Evolutionary conservation across 2,797 vertebrate species (phyloP).

Genomic region (Oryzias dopingdopingensis): DNA sequence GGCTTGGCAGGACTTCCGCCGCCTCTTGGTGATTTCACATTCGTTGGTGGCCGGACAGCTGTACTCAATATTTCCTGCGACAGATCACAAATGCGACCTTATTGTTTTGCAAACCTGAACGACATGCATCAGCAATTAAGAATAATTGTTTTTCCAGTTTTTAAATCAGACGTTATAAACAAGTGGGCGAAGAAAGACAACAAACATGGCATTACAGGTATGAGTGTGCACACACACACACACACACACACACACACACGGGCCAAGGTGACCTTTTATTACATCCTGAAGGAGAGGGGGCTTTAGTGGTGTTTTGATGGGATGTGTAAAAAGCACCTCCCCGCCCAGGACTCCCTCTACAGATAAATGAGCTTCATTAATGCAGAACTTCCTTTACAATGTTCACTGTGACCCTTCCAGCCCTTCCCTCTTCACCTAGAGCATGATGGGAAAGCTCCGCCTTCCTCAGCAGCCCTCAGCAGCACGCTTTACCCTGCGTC

Average conservation of each 20-base stretch:
- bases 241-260: conserved; percentile 30
- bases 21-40: conserved; percentile 98
- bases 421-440: conserved; percentile 60
- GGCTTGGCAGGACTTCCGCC: conserved; percentile 98
- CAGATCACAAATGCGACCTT: conserved; percentile 20
- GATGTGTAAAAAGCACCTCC: conserved; percentile 58
- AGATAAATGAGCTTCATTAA: conserved; percentile 75
- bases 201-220: not conserved
- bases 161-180: conserved; percentile 14
- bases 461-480: conserved; percentile 57
- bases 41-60: conserved; percentile 98
- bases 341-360: conserved; percentile 46
- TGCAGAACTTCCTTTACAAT: conserved; percentile 50
- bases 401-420: conserved; percentile 56
- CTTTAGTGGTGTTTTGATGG: conserved; percentile 73
- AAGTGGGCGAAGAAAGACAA: conserved; percentile 12
- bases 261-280: conserved; percentile 68
- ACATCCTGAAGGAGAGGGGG: conserved; percentile 62
- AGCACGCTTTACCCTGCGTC: conserved; percentile 29
- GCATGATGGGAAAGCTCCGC: conserved; percentile 65
- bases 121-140: conserved; percentile 10
- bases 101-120: conserved; percentile 16
- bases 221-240: not conserved
- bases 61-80: conserved; percentile 95
- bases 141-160: conserved; percentile 11